Conservation (phyloP, 2,113 vertebrate genomes). For the Symphodus melops region DNA sequence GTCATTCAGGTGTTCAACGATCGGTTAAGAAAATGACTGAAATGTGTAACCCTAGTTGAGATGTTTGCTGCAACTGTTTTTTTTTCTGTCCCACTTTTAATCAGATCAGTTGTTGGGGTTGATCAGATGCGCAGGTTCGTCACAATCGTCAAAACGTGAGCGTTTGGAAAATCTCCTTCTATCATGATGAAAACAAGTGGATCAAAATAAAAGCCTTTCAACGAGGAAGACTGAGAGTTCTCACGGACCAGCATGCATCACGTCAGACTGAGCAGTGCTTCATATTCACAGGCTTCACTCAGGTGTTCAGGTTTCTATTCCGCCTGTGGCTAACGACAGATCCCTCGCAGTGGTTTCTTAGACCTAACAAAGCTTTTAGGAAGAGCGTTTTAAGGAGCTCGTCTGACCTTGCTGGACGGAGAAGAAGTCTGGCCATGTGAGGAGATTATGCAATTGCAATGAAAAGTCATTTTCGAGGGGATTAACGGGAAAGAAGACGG, state of each 20-base stretch:
- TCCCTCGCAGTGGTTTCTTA: neutral
- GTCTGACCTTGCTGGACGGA: slow-evolving; percentile 13
- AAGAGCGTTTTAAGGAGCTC: neutral
- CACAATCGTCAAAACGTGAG: no score
- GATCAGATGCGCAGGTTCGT: no score
- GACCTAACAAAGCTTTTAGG: slow-evolving; percentile 2
- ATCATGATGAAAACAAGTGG: no score
- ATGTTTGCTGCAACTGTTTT: no score
- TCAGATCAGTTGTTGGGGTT: no score
- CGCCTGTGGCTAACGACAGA: neutral
- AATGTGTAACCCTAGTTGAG: no score
- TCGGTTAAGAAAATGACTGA: no score
- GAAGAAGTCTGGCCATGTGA: neutral
- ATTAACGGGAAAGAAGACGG: slow-evolving; percentile 18
- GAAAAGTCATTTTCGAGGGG: slow-evolving; percentile 12
- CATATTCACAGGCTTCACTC: neutral
- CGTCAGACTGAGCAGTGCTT: neutral
- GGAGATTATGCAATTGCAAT: slow-evolving; percentile 18
- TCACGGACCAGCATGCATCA: neutral
- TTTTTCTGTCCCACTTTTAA: no score
- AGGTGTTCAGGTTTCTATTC: neutral
- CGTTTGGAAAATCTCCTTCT: no score
- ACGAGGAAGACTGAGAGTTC: neutral
- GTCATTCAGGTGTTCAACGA: no score
- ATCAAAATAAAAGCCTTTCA: neutral